Conservation (phyloP, 2,888 invertebrate species). For the Agriopis marginaria region DNA sequence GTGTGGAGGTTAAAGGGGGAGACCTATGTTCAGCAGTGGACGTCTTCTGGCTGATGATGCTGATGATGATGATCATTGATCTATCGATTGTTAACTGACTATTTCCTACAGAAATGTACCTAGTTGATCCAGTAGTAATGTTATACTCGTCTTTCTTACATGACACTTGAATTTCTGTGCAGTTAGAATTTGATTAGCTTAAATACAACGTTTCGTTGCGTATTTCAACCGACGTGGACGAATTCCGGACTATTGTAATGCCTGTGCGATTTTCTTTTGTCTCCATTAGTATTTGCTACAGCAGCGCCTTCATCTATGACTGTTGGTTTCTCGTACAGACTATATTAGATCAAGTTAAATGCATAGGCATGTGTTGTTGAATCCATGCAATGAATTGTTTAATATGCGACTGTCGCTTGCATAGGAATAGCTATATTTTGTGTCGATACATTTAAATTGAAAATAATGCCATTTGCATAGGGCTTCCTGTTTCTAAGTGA, state of each 20-base stretch:
- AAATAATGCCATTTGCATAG: slow-evolving; percentile 35
- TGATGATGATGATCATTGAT: no score
- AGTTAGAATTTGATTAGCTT: slow-evolving; percentile 15
- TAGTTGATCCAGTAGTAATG: neutral
- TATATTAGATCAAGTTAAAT: slow-evolving; percentile 30
- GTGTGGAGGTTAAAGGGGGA: no score
- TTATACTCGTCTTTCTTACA: slow-evolving; percentile 6
- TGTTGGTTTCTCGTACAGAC: slow-evolving; percentile 6
- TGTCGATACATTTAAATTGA: slow-evolving; percentile 40
- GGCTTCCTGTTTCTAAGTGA: slow-evolving; percentile 29
- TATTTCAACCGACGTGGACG: slow-evolving; percentile 7
- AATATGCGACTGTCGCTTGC: slow-evolving; percentile 29
- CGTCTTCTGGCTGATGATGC: no score
- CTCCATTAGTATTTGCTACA: neutral
- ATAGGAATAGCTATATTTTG: slow-evolving; percentile 40
- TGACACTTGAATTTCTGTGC: slow-evolving; percentile 15
- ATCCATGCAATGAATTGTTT: slow-evolving; percentile 28
- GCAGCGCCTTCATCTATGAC: slow-evolving; percentile 5
- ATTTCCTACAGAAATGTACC: neutral
- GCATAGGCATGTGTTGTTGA: slow-evolving; percentile 35
- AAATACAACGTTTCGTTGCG: slow-evolving; percentile 8
- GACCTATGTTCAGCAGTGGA: no score
- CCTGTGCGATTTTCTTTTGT: neutral
- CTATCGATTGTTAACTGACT: neutral
- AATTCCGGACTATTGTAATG: slow-evolving; percentile 9